Evolutionary conservation across 2,113 vertebrate species (phyloP), one percentile per base, ranked within the genome.

Genomic region (Seriola quinqueradiata): DNA sequence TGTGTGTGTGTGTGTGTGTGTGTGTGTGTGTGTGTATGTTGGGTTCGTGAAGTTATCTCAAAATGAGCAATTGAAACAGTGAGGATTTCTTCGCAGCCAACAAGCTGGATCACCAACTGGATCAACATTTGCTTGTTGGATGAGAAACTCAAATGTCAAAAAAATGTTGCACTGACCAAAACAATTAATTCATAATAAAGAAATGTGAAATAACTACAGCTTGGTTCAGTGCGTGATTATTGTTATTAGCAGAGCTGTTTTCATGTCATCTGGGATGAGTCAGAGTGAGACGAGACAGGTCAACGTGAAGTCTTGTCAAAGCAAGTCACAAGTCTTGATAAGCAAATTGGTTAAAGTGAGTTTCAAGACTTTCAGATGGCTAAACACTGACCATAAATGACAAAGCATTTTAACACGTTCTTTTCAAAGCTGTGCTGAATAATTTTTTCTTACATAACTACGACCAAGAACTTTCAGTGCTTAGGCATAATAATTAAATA

Each of bases 41-140:
- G 57, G 46, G n/a, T 65, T 77, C 72, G 61, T 60, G 54, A 82
- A 87, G 82, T 84, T 79, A 65, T 71, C 61, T 81, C 57, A 50
- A 90, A 93, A 92, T 88, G 87, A 93, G 66, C 86, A 90, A 87
- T 58, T 68, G 82, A 54, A 75, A 83, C 58, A 57, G 54, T 25
- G 74, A 86, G 70, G 70, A 70, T 21, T 54, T 79, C 68, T 77
- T 44, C 19, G 25, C 75, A 70, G 86, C 82, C 84, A 71, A 81
- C 77, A 70, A 73, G 76, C 82, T 85, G 87, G 87, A 87, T 72
- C 70, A 83, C 79, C 77, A 85, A 75, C 78, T 89, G 75, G 85
- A 84, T 79, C 70, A 68, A 65, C 57, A 72, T 85, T 86, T 79
- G 66, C 69, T 81, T 64, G 81, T 16, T 67, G 67, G 67, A 78